Base-by-base conservation (phyloP, 2,888 invertebrate species). In the Calephelis perditalis region DNA sequence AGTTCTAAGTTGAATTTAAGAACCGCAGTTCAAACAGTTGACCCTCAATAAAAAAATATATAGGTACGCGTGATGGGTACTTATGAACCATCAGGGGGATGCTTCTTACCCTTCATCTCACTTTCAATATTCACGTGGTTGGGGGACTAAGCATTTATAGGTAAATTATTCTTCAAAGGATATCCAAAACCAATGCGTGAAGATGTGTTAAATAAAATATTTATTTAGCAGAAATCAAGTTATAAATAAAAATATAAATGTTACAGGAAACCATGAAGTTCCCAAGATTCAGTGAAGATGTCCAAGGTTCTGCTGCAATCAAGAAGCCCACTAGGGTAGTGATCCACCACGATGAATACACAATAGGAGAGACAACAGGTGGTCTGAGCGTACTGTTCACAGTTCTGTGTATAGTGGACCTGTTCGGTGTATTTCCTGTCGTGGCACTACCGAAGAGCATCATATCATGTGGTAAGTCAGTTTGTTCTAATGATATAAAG, bases 361-460 rank as follows among this genome's bases (percentile, higher is more conserved):
- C 76, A 0, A 74, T 75, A 0, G 78, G 81, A 0, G 75, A 81
- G 70, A 78, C 85, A 5, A 80, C 79, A 0, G 84, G 83, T 0
- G 93, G 93, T 0, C 88, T 96, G 6, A 94, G 94, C 44, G 86
- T 95, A 4, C 76, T 94, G 56, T 94, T 95, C 75, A 93, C 96
- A 0, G 89, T 94, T 11, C 86, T 96, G 49, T 96, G 96, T 78
- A 93, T 96, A 37, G 91, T 96, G 15, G 96, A 96, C 77, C 91
- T 96, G 56, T 96, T 96, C 74, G 96, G 96, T 52, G 96, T 96
- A 0, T 96, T 96, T 74, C 96, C 96, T 0, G 93, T 96, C 2
- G 92, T 96, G 11, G 93, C 96, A 0, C 78, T 96, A 62, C 96
- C 96, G 0, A 93, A 94, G 68, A 92, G 95, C 37, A 92, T 96